Conservation (phyloP, 1,140 invertebrate genomes). For the Drosophila baimaii region DNA sequence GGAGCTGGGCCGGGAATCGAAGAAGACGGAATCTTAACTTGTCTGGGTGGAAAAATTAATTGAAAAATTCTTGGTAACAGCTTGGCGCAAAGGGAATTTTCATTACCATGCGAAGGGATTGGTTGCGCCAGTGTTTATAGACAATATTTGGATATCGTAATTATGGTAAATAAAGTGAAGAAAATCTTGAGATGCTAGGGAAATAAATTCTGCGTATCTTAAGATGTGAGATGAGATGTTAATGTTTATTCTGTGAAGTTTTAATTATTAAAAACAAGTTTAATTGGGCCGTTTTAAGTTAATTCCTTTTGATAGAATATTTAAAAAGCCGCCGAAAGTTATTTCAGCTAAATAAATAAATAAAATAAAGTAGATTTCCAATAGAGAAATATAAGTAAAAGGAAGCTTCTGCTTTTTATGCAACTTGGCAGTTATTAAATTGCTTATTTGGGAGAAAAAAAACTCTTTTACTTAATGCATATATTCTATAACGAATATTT, state of each 20-base stretch:
- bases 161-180: conserved; percentile 24
- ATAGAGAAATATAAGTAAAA: no score
- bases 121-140: background rate
- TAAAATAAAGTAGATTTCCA: no score
- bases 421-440: no score
- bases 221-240: background rate
- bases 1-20: conserved; percentile 4
- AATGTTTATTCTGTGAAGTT: background rate
- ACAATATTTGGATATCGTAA: conserved; percentile 31
- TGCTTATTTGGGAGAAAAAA: no score
- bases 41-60: conserved; percentile 33
- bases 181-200: background rate
- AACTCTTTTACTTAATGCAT: no score
- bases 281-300: background rate
- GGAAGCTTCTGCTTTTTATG: no score
- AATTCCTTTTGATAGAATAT: background rate
- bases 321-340: background rate
- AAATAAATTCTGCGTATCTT: background rate
- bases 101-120: conserved; percentile 12
- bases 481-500: no score
- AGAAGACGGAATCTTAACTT: conserved; percentile 42
- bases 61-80: conserved; percentile 42
- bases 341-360: background rate
- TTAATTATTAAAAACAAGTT: background rate
- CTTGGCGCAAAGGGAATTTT: conserved; percentile 8